A percentile compares a stretch with the other conserved stretches of the same genome.
These are phyloP conservation scores for Pseudoips prasinana DNA, from an alignment of 2,888 invertebrate species.

Conservation along the genomic window DNA sequence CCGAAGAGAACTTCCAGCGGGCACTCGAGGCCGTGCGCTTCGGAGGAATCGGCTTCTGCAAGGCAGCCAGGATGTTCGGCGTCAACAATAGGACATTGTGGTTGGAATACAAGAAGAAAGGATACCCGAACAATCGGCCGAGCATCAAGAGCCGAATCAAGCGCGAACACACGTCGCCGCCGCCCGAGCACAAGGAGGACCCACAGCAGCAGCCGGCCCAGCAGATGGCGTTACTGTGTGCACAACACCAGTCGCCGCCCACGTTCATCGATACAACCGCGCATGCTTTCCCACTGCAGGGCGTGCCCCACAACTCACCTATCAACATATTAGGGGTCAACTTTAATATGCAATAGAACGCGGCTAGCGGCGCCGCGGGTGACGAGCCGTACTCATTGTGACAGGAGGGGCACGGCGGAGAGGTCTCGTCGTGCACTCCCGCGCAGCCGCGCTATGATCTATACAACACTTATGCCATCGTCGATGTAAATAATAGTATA, in stretches of 20 bases:
- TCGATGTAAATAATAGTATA: conserved; percentile 45
- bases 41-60: conserved; percentile 93
- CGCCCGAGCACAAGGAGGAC: conserved; percentile 78
- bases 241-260: conserved; percentile 85
- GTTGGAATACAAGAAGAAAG: conserved; percentile 92
- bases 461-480: conserved; percentile 46
- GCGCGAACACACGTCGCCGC: conserved; percentile 85
- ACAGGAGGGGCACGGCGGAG: conserved; percentile 62
- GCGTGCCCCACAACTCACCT: conserved; percentile 82
- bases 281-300: conserved; percentile 84
- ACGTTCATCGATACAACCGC: conserved; percentile 87
- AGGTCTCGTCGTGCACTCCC: conserved; percentile 22
- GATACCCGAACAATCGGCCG: conserved; percentile 90
- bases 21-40: conserved; percentile 91
- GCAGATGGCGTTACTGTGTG: conserved; percentile 82
- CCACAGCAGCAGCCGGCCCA: conserved; percentile 45
- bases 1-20: conserved; percentile 90
- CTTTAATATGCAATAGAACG: conserved; percentile 88
- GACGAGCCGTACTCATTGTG: conserved; percentile 62
- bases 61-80: conserved; percentile 91
- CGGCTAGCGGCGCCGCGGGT: conserved; percentile 57
- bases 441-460: conserved; percentile 39
- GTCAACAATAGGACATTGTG: conserved; percentile 93
- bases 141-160: conserved; percentile 90
- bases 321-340: conserved; percentile 89